These are phyloP conservation scores for Peromyscus polionotus DNA, from an alignment of 2,113 vertebrate species.

Conservation along the genomic window DNA sequence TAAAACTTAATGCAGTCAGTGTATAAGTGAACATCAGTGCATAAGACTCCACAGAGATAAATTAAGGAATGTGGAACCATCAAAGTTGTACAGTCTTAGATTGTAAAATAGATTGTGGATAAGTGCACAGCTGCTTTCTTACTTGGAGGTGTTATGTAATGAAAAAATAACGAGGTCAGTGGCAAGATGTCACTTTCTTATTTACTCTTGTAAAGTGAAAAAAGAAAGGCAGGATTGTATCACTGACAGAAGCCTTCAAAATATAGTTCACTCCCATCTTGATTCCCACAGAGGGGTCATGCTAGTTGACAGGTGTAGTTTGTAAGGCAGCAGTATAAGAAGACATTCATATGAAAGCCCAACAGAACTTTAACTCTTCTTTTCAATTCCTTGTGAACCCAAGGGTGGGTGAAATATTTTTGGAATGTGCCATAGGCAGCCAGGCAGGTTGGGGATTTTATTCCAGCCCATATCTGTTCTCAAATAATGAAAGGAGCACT, in stretches of 20 bases:
- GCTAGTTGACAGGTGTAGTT: not conserved
- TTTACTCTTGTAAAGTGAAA: not conserved
- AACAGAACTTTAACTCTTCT: slow-evolving; percentile 64
- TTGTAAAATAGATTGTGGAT: not conserved
- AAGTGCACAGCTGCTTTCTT: slow-evolving; percentile 35
- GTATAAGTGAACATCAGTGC: not conserved
- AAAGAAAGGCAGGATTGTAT: not conserved
- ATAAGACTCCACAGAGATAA: not conserved
- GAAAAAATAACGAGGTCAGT: not conserved
- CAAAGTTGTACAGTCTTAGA: not conserved
- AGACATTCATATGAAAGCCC: slow-evolving; percentile 63
- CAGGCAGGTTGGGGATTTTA: slow-evolving; percentile 52
- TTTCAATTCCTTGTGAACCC: slow-evolving; percentile 53
- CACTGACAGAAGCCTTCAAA: slow-evolving; percentile 26
- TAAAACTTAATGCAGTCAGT: not conserved
- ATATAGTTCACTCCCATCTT: slow-evolving; percentile 19
- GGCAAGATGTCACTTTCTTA: slow-evolving; percentile 18
- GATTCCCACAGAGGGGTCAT: slow-evolving; percentile 41
- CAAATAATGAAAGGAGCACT: slow-evolving; percentile 60
- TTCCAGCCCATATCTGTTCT: slow-evolving; percentile 66
- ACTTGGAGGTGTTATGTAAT: slow-evolving; percentile 46
- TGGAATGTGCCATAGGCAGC: slow-evolving; percentile 59
- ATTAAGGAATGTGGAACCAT: not conserved
- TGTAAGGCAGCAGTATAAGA: slow-evolving; percentile 65
- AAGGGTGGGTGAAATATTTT: slow-evolving; percentile 59